Base-by-base conservation (phyloP, 2,113 vertebrate genomes). In the Scophthalmus maximus region DNA sequence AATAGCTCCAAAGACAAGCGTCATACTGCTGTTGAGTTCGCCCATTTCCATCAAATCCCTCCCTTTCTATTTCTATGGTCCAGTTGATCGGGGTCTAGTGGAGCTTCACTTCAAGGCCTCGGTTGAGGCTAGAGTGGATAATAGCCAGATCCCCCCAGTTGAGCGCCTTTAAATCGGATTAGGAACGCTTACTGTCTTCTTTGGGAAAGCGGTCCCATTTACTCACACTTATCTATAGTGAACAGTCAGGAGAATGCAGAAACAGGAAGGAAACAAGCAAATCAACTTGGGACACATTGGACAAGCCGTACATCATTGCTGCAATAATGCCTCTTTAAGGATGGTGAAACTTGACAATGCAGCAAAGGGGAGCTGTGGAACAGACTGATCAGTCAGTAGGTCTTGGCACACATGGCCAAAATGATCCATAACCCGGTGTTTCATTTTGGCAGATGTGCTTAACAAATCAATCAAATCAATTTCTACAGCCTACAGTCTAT, bases 91-190 rank as follows among this genome's bases (percentile, higher is more conserved):
- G 65, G 60, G 74, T 47, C 67, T 52, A 73, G 83, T 64, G 53
- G 53, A 84, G 73, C 75, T 57, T 47, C 73, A 63, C 71, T 70
- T 36, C 29, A 7, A 64, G 74, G 59, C 65, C 61, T 68, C 61
- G 61, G 69, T 76, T 87, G 62, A 68, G 83, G 71, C 64, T 73
- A 29, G 49, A 73, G 53, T 73, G 76, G 63, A 81, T 78, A 86
- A 84, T 60, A 81, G 79, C 83, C 85, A 81, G 57, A 60, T 40
- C 73, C 57, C 76, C 36, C 55, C 70, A 20, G 23, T 5, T 57
- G 73, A 87, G 73, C 74, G 78, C 73, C 58, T 91, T 81, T 53
- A 81, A 86, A 92, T 72, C 82, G 87, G 89, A 92, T 92, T 91
- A 86, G 53, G 22, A 60, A 38, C 23, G 70, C 86, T 88, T 81